Base-by-base conservation (phyloP, 53 echinoderm and acorn worm genomes). In the Henricia sp. region DNA sequence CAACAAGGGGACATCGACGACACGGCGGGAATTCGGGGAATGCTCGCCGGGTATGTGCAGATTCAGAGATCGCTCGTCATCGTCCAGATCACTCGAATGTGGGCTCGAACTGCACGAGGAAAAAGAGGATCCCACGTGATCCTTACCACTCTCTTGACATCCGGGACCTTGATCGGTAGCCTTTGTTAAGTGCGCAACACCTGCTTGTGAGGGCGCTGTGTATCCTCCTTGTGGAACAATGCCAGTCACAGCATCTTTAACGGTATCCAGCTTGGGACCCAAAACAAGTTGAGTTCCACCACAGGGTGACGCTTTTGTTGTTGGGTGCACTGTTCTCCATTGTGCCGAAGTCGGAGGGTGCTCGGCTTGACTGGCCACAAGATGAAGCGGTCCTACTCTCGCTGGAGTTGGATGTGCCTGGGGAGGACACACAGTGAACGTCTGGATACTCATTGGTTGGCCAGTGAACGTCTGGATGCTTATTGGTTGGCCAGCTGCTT, bases 21-120 rank as follows among this genome's bases (percentile, higher is more conserved):
- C 13, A 29, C 64, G 80, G 34, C 23, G 63, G 19, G 24, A 32
- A 32, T 3, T 34, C 36, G 32, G 13, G 16, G 19, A 19, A 43
- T 11, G 29, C 1, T 63, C 80, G 2, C 42, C 80, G 12, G 80
- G 80, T 44, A 80, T 80, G 23, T 80, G 80, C 2, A 80, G 80
- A 64, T 80, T 80, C 39, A 80, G 80, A 4, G 80, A 80, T 80
- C 80, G 80, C 50, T 80, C 80, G 23, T 80, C 80, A 27, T 80
- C 80, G 34, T 80, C 80, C n/a, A 80, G 24, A 20, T 80, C 80
- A 19, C 13, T 34, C 23, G 62, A 28, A 30, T 30, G 14, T 60
- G 62, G 16, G 30, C 33, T 23, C 14, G 62, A 29, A 32, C 23
- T n/a, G 32, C 28, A 20, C 44, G 34, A n/a, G n/a, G n/a, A n/a